Evolutionary conservation across 2,888 invertebrate species (phyloP), one percentile per base, ranked within the genome.

Genomic region (Thymelicus lineola): DNA sequence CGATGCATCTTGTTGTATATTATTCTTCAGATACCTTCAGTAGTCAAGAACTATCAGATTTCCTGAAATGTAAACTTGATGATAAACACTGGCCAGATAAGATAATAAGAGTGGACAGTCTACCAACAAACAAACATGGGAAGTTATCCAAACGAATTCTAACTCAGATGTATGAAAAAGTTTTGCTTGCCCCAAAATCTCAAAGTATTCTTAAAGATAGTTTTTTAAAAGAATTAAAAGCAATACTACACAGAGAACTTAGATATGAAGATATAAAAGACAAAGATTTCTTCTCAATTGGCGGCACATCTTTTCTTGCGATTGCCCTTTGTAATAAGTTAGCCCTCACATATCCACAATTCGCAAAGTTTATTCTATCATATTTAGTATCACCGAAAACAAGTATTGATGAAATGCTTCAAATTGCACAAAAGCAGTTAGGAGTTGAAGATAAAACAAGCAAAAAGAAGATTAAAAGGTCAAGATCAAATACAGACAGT

Each of bases 251-350:
- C 71, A 79, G 66, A 73, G 81, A 75, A 7, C 78, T 86, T 35
- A 83, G 78, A 57, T 89, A 86, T 79, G 85, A 91, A 45, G 82
- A 87, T 71, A 84, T 93, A 65, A 88, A 87, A 73, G 71, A 86
- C 66, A 87, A 84, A 74, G 94, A 94, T 69, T 96, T 96, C 84
- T 84, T 94, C 70, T 87, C 94, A 48, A 81, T 94, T 63, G 97
- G 97, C 38, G 97, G 97, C 4, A 95, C 95, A 78, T 97, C 97
- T 0, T 92, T 97, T 72, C 85, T 93, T 42, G 96, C 96, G 15
- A 87, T 97, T 10, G 94, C 96, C 74, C 88, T 97, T 67, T 91
- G 95, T 50, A 95, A 94, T 75, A 94, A 94, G 76, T 80, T 96
- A 62, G 94, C 95, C 62, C 78, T 89, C 36, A 74, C 75, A 28